Base-by-base conservation (phyloP, 2,113 vertebrate genomes). In the Phylloscopus trochilus region DNA sequence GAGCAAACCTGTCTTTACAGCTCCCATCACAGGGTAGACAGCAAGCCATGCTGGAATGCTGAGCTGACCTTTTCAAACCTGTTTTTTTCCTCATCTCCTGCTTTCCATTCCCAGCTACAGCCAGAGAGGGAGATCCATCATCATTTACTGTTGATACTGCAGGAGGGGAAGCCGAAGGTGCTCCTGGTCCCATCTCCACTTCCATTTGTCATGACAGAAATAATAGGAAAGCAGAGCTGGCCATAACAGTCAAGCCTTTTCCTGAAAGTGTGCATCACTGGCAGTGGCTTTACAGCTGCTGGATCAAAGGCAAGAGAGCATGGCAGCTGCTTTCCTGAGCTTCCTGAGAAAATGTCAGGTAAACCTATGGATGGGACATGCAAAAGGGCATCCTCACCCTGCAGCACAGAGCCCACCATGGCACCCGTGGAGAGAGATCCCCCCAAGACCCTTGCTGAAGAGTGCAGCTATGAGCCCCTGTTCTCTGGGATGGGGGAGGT, bases 31-130 rank as follows among this genome's bases (percentile, higher is more conserved):
- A n/a, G 8, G 23, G 8, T 33, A 67, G 13, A 55, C 3, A 52
- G 51, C 15, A 52, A 60, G 27, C 35, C 55, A 31, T 39, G 20
- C 49, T 37, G 43, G 46, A 78, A 15, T 1, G 0, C 35, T 68
- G 35, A 15, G 16, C 37, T 64, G 93, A 92, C 79, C 90, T 95
- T 94, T 83, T 31, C 72, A 86, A 79, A 89, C 51, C 7, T 35
- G 39, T n/a, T 30, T 74, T 83, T 60, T 6, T 1, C 5, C 9
- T 15, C 26, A 74, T 44, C 56, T 89, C 80, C 16, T 21, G 46
- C 33, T 75, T 51, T 75, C 28, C 35, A 22, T 58, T 30, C 15
- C 44, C 11, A 13, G 20, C 37, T 2, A 3, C 18, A 63, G 53
- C 49, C 47, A 7, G 84, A 82, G 39, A 6, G 3, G 72, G 80